Conservation (phyloP, 2,797 vertebrate species). For the Macropus fuliginosus region DNA sequence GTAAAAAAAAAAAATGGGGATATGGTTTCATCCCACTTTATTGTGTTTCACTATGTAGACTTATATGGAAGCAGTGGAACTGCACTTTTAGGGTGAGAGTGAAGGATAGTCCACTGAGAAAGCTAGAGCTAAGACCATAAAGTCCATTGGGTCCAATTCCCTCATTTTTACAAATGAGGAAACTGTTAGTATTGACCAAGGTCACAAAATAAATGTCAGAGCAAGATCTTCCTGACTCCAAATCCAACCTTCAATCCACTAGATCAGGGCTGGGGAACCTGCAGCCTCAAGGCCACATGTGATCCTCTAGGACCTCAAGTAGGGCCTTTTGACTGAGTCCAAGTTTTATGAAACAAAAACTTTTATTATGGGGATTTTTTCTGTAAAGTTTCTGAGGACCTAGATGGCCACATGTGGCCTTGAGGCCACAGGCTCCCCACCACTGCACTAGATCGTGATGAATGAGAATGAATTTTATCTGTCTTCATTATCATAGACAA, state of each 20-base stretch:
- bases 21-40: neutral
- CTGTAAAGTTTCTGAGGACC: no score
- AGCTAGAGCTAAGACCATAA: neutral
- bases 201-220: neutral
- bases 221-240: neutral
- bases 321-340: no score
- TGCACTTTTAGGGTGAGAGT: neutral
- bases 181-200: neutral
- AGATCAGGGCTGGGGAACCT: no score
- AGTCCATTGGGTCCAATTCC: neutral
- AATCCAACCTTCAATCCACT: neutral
- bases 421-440: no score
- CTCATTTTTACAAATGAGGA: neutral
- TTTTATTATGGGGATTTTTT: no score
- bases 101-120: neutral
- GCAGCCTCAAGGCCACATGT: no score
- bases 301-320: no score
- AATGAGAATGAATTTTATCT: neutral
- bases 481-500: neutral
- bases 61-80: no score
- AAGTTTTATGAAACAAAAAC: no score
- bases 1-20: neutral
- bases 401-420: no score
- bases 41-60: neutral
- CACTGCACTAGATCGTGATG: neutral